Percentiles rank a stretch among this genome's conserved stretches.
Conservation (phyloP, 2,888 invertebrate genomes). For the Trichogramma dendrolimi region DNA sequence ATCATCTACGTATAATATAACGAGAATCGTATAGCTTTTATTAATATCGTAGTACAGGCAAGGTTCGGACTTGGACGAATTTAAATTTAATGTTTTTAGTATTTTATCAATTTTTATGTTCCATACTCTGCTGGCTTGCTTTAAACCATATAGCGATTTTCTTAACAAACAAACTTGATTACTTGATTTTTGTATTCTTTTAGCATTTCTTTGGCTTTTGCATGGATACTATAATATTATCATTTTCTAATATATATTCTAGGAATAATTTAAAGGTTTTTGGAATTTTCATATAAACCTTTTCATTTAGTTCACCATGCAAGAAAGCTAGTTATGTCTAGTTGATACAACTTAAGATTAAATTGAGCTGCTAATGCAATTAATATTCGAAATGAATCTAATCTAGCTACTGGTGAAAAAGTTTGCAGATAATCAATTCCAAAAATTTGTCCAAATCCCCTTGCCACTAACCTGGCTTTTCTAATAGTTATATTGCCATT, state of each 20-base stretch:
- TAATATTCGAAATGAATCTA: slow-evolving; percentile 6
- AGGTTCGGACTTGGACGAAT: background rate
- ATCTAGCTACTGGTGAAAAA: background rate
- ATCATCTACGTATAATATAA: no score
- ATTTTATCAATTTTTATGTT: background rate
- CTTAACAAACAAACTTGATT: slow-evolving; percentile 6
- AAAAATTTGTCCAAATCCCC: slow-evolving; percentile 5
- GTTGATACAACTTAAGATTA: slow-evolving; percentile 7
- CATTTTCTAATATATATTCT: slow-evolving; percentile 1
- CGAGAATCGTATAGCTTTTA: no score
- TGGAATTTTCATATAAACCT: slow-evolving; percentile 12
- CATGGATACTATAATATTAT: slow-evolving; percentile 2
- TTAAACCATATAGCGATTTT: slow-evolving; percentile 3
- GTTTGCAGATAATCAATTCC: no score
- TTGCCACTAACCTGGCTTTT: slow-evolving; percentile 14
- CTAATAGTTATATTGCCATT: slow-evolving; percentile 3
- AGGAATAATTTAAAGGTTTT: slow-evolving; percentile 1
- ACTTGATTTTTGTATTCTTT: background rate
- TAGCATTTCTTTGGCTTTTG: slow-evolving; percentile 6
- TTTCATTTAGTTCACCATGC: slow-evolving; percentile 4
- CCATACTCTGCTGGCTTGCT: slow-evolving; percentile 4
- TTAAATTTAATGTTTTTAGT: background rate
- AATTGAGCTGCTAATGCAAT: slow-evolving; percentile 5
- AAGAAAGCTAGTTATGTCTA: slow-evolving; percentile 9
- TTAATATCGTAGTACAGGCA: no score